Conservation (phyloP, 2,113 vertebrate species). For the Centropus unirufus region DNA sequence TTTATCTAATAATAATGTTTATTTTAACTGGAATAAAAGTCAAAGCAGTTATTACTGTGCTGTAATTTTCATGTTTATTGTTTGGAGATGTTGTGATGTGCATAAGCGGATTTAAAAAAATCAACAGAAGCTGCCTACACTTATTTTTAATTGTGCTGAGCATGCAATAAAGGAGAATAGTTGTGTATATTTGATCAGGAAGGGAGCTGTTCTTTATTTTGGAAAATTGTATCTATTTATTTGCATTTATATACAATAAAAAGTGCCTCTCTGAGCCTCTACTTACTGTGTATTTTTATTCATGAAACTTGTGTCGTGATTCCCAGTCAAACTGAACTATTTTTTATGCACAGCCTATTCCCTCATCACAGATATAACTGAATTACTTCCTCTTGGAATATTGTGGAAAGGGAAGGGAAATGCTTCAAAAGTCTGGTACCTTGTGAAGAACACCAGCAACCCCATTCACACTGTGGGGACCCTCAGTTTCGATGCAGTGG, state of each 20-base stretch:
- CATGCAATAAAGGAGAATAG: background rate
- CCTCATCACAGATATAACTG: background rate
- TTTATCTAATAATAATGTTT: background rate
- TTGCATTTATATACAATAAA: background rate
- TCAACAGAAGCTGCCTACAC: background rate
- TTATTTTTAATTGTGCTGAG: background rate
- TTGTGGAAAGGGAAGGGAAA: background rate
- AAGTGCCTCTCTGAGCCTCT: background rate
- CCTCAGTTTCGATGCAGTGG: background rate
- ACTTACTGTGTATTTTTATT: background rate
- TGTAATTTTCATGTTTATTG: background rate
- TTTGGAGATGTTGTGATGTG: background rate
- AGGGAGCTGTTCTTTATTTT: slow-evolving; percentile 26
- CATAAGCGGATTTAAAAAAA: background rate
- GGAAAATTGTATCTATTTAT: background rate
- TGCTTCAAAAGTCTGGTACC: background rate
- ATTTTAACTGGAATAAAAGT: background rate
- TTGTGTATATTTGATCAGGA: background rate
- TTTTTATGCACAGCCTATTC: background rate
- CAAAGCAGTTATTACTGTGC: background rate
- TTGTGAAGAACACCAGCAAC: background rate
- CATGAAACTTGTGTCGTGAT: background rate
- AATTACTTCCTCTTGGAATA: background rate
- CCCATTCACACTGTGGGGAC: background rate
- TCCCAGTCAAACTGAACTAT: background rate